A percentile compares a stretch with the other conserved stretches of the same genome.
phyloP scores from a whole-genome alignment of 2,113 vertebrate genomes.

The Tricholaema leucomelas region DNA sequence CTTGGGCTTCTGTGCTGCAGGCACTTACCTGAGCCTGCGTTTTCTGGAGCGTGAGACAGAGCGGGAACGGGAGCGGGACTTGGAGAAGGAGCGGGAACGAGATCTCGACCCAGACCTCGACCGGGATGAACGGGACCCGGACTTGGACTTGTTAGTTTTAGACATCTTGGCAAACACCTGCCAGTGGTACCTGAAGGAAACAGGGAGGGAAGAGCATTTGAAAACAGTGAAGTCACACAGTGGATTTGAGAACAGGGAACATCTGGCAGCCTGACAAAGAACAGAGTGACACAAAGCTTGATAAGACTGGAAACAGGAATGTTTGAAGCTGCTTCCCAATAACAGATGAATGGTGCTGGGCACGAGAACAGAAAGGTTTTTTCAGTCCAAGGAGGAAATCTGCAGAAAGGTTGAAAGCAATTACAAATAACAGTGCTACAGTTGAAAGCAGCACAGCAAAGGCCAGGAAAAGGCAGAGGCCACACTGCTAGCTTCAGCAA shows the following conservation, averaged over 20 bases:
- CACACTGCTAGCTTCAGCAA: background rate
- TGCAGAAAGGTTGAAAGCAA: background rate
- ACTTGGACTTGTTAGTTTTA: constrained; percentile 91
- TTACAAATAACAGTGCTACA: background rate
- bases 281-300: background rate
- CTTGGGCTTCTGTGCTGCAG: background rate
- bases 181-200: constrained; percentile 58
- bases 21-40: constrained; percentile 88
- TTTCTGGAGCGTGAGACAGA: constrained; percentile 92
- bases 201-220: background rate
- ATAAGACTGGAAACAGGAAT: background rate
- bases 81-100: constrained; percentile 89
- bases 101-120: constrained; percentile 89
- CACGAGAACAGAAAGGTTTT: background rate
- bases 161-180: constrained; percentile 84
- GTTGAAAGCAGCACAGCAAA: background rate
- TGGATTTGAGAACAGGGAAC: background rate
- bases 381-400: background rate
- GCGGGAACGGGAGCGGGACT: constrained; percentile 86
- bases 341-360: background rate
- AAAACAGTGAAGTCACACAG: background rate
- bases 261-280: background rate
- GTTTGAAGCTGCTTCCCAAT: background rate
- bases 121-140: constrained; percentile 87
- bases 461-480: background rate